phyloP scores from a whole-genome alignment of 2,888 invertebrate genomes.

The Stenurella melanura region DNA sequence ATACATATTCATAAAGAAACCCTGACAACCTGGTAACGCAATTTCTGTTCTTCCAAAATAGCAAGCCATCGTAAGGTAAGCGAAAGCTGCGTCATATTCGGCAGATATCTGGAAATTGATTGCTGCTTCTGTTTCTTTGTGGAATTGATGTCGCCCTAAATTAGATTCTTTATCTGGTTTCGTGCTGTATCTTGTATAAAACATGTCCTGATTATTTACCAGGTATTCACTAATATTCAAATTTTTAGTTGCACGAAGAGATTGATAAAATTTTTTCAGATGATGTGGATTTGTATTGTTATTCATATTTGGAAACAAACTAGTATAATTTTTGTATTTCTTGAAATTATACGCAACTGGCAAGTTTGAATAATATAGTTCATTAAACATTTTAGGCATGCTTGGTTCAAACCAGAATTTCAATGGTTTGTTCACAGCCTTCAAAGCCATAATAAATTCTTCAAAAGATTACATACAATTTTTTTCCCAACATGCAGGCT shows the following conservation, averaged over 20 bases:
- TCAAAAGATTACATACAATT: background rate
- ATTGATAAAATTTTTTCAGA: background rate
- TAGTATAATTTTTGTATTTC: background rate
- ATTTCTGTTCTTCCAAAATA: conserved; percentile 74
- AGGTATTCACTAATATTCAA: conserved; percentile 32
- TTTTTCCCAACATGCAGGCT: conserved; percentile 1
- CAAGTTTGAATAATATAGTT: conserved; percentile 2
- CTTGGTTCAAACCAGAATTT: conserved; percentile 12
- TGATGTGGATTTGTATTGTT: background rate
- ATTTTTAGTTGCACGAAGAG: conserved; percentile 8
- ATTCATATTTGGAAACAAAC: background rate
- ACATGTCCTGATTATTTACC: background rate
- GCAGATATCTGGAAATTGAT: conserved; percentile 77
- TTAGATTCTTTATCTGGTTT: background rate
- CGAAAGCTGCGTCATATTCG: conserved; percentile 78
- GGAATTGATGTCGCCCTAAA: conserved; percentile 66
- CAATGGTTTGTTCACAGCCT: background rate
- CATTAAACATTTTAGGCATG: background rate
- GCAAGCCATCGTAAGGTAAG: conserved; percentile 78
- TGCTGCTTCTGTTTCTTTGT: conserved; percentile 73
- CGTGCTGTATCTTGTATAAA: conserved; percentile 30
- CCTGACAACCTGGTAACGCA: conserved; percentile 71
- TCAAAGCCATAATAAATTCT: conserved; percentile 24
- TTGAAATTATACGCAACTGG: background rate
- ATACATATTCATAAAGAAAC: conserved; percentile 74